A percentile compares a stretch with the other conserved stretches of the same genome.
phyloP scores from a whole-genome alignment of 1,140 invertebrate genomes.

The Cydia fagiglandana region DNA sequence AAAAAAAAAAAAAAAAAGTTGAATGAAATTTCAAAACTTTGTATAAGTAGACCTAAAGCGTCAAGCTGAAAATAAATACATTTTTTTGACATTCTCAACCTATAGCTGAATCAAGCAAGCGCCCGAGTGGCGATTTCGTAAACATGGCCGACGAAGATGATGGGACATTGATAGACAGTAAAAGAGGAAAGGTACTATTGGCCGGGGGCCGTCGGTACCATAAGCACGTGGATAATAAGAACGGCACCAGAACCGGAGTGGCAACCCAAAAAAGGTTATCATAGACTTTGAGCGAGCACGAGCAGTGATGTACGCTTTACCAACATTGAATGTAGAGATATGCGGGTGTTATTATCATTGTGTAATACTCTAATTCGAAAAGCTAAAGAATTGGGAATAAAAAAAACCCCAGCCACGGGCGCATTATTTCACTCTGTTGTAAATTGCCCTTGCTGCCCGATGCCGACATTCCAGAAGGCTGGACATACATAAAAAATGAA shows the following conservation, averaged over 20 bases:
- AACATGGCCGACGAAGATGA: too few relatives aligned
- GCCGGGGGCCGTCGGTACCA: too few relatives aligned
- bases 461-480: not conserved
- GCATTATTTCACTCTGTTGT: not conserved
- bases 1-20: too few relatives aligned
- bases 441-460: not conserved
- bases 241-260: not conserved
- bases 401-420: not conserved
- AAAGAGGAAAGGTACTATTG: too few relatives aligned
- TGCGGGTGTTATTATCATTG: not conserved
- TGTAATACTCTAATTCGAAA: not conserved
- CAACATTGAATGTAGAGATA: not conserved
- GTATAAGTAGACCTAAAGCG: too few relatives aligned
- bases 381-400: not conserved
- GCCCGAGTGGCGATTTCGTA: too few relatives aligned
- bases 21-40: too few relatives aligned
- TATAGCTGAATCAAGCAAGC: too few relatives aligned
- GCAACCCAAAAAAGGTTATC: not conserved
- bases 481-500: not conserved
- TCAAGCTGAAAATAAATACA: too few relatives aligned
- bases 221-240: too few relatives aligned
- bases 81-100: too few relatives aligned
- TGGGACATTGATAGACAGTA: too few relatives aligned
- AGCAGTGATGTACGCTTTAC: not conserved
- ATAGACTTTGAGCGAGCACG: not conserved